phyloP scores from a whole-genome alignment of 1,140 invertebrate genomes.

The Aphidius ervi region DNA sequence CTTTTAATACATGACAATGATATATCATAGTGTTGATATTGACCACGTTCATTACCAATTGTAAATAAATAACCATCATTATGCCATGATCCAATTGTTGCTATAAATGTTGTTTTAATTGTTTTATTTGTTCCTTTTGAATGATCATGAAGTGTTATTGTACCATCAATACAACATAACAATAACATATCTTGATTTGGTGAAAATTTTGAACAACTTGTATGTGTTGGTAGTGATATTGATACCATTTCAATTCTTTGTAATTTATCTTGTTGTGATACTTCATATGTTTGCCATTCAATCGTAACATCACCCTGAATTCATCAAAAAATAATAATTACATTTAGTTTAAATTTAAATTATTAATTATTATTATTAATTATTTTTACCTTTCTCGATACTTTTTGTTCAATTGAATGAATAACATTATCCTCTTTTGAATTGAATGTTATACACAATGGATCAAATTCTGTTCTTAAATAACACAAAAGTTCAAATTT shows the following conservation, averaged over 20 bases:
- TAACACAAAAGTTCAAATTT: constrained; percentile 62
- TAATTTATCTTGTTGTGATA: constrained; percentile 62
- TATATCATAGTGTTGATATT: constrained; percentile 75
- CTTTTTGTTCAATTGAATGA: constrained; percentile 72
- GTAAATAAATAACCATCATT: constrained; percentile 64
- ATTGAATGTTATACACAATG: constrained; percentile 65
- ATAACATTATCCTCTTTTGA: constrained; percentile 63
- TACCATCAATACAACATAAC: constrained; percentile 72
- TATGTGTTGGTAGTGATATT: constrained; percentile 67
- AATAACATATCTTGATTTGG: constrained; percentile 68
- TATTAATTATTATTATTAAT: not conserved
- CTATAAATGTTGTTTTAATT: constrained; percentile 65
- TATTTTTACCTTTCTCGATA: constrained; percentile 59
- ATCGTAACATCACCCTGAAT: constrained; percentile 69
- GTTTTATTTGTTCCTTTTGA: constrained; percentile 60
- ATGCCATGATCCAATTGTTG: constrained; percentile 70
- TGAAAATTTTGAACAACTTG: constrained; percentile 64
- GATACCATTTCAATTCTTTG: constrained; percentile 65
- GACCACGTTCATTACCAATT: constrained; percentile 67
- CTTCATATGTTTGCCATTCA: constrained; percentile 69
- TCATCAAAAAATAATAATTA: constrained; percentile 17
- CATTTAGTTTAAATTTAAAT: not conserved
- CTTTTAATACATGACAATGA: constrained; percentile 64
- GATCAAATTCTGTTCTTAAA: constrained; percentile 68
- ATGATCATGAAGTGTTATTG: constrained; percentile 69